Percentiles rank a stretch among this genome's conserved stretches.
phyloP scores from a whole-genome alignment of 1,140 invertebrate species.

The Ctenoplectra terminalis region DNA sequence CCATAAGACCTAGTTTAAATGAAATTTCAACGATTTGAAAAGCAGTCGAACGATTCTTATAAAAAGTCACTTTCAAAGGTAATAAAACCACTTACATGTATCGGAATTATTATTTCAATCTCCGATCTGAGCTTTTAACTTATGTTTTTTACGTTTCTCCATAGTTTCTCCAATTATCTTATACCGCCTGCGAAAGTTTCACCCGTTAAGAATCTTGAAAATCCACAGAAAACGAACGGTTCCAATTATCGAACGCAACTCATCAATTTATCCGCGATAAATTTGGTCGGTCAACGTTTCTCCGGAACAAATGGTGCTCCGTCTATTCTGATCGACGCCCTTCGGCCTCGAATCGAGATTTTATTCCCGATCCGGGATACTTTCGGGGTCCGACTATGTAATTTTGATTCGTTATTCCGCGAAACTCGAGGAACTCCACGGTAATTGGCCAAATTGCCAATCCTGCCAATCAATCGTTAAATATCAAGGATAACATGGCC shows the following conservation, averaged over 20 bases:
- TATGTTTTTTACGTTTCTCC: not conserved
- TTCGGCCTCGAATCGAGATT: constrained; percentile 56
- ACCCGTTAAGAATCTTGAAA: not conserved
- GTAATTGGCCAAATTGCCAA: constrained; percentile 80
- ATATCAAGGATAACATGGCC: constrained; percentile 74
- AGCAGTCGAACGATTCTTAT: not conserved
- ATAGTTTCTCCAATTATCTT: not conserved
- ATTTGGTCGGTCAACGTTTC: constrained; percentile 28
- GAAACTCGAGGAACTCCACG: constrained; percentile 68
- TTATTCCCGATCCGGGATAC: constrained; percentile 47
- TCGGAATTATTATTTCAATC: not conserved
- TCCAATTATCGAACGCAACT: constrained; percentile 16
- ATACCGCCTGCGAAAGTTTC: no score
- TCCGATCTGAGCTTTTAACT: not conserved
- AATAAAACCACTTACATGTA: no score
- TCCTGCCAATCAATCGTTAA: constrained; percentile 81
- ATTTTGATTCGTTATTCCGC: constrained; percentile 79
- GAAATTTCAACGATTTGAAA: not conserved
- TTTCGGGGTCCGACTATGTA: constrained; percentile 67
- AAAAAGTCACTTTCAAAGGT: not conserved
- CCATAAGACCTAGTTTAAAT: not conserved
- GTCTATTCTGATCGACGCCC: constrained; percentile 53
- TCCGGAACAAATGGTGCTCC: constrained; percentile 1
- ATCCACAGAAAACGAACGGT: constrained; percentile 3
- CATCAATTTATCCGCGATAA: constrained; percentile 21